Conservation (phyloP, 2,113 vertebrate genomes). For the Ivindomyrus marchei region DNA sequence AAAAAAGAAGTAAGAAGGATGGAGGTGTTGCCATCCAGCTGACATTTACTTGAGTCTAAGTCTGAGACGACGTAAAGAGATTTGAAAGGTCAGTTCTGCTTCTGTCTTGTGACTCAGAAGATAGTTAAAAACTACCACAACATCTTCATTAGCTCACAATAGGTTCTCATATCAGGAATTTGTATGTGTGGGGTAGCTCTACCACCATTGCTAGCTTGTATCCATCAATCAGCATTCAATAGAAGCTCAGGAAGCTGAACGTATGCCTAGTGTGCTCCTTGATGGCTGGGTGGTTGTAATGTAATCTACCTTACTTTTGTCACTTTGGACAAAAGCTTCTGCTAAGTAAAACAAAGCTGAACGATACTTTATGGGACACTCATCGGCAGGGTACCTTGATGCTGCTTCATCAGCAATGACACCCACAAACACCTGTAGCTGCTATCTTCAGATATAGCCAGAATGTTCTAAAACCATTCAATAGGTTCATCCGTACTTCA, state of each 20-base stretch:
- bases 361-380: background rate
- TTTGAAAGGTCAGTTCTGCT: too few relatives aligned
- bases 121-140: too few relatives aligned
- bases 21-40: too few relatives aligned
- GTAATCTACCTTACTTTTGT: background rate
- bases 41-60: too few relatives aligned
- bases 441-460: background rate
- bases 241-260: background rate
- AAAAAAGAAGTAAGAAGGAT: too few relatives aligned
- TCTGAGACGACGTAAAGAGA: too few relatives aligned
- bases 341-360: background rate
- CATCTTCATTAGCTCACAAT: background rate
- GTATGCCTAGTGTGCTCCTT: background rate
- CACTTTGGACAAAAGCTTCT: background rate
- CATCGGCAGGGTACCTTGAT: background rate
- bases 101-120: too few relatives aligned
- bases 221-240: background rate
- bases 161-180: background rate
- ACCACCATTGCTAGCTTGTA: background rate
- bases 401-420: background rate
- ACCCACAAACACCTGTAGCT: background rate
- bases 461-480: background rate
- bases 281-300: background rate
- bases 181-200: background rate
- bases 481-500: background rate